Evolutionary conservation across 2,888 invertebrate genomes (phyloP).

Genomic region (Drosophila dives): DNA sequence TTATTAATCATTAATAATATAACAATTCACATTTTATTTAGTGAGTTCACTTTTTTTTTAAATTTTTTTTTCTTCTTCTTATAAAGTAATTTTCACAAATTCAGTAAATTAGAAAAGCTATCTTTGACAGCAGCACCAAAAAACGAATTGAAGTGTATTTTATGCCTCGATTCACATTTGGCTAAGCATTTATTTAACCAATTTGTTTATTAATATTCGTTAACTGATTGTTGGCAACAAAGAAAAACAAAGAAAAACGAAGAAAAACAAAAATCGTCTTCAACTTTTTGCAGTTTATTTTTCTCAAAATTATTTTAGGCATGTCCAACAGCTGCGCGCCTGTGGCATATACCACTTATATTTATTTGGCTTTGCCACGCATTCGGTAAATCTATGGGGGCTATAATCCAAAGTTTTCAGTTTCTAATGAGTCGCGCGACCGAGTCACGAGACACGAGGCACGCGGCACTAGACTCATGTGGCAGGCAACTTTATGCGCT

Average conservation of each 20-base stretch:
- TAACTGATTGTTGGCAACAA: constrained; percentile 13
- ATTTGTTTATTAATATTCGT: neutral
- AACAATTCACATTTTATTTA: neutral
- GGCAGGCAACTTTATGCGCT: constrained; percentile 67
- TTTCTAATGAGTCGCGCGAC: constrained; percentile 60
- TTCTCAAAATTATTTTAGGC: constrained; percentile 12
- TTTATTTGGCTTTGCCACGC: constrained; percentile 30
- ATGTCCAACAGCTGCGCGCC: constrained; percentile 62
- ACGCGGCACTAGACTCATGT: constrained; percentile 56
- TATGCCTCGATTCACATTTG: neutral
- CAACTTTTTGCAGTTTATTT: constrained; percentile 38
- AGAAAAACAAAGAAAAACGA: constrained; percentile 2
- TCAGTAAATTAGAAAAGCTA: neutral
- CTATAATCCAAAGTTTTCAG: constrained; percentile 52
- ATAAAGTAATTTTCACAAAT: neutral
- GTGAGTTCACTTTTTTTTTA: fast-evolving
- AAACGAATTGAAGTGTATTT: constrained; percentile 1
- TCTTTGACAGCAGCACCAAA: neutral
- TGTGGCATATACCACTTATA: constrained; percentile 36
- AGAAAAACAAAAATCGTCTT: neutral
- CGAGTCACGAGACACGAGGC: neutral
- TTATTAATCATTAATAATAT: too few relatives aligned
- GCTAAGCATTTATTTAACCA: neutral
- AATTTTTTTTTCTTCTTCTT: too few relatives aligned
- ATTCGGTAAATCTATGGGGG: constrained; percentile 63